Evolutionary conservation across 1,140 invertebrate species (phyloP).

Genomic region (Anastrepha obliqua): DNA sequence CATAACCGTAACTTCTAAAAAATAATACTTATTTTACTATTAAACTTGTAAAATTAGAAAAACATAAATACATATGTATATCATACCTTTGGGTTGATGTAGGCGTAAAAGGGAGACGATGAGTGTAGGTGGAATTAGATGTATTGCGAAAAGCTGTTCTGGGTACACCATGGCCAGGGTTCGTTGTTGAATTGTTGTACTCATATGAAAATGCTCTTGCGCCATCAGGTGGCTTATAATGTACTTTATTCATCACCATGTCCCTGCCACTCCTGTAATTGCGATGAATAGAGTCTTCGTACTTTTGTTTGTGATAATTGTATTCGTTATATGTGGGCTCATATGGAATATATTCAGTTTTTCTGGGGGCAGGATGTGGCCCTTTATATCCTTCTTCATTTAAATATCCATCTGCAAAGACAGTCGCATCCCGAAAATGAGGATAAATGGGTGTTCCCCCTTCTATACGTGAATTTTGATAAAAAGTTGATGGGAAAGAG

Average conservation of each 20-base stretch:
- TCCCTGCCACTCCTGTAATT: background rate
- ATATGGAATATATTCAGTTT: background rate
- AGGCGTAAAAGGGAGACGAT: background rate
- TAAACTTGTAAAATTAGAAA: too few relatives aligned
- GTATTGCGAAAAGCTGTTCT: background rate
- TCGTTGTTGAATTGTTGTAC: background rate
- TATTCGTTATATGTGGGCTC: conserved; percentile 4
- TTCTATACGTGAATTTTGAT: background rate
- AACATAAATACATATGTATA: background rate
- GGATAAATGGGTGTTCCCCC: background rate
- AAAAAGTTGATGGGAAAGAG: background rate
- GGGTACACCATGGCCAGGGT: background rate
- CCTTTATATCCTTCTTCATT: background rate
- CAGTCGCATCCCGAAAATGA: background rate
- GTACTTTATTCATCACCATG: background rate
- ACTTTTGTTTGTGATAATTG: background rate
- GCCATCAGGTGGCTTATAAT: background rate
- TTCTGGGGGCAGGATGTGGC: background rate
- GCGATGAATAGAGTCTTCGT: background rate
- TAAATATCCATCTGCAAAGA: background rate
- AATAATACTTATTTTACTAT: background rate
- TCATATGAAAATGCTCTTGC: background rate
- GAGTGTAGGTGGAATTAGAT: background rate
- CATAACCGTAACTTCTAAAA: conserved; percentile 16
- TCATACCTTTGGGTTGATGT: background rate